A percentile compares a stretch with the other conserved stretches of the same genome.
Conservation (phyloP, 2,113 vertebrate genomes). For the Hymenochirus boettgeri region DNA sequence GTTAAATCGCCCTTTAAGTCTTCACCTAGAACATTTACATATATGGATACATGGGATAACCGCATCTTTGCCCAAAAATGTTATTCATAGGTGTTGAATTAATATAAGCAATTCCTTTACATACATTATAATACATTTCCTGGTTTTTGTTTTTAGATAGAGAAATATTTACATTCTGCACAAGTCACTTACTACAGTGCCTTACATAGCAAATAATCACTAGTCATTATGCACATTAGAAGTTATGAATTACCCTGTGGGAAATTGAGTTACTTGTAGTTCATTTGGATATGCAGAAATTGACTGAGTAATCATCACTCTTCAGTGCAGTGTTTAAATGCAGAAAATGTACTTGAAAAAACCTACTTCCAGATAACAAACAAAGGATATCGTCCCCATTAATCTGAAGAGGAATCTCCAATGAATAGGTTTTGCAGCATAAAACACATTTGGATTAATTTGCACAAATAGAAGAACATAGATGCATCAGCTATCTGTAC, state of each 20-base stretch:
- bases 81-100: no score
- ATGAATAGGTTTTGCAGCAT: background rate
- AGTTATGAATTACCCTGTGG: background rate
- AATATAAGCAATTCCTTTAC: no score
- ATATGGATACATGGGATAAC: no score
- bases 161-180: background rate
- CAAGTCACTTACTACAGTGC: background rate
- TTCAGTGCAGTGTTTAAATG: background rate
- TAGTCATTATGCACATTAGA: background rate
- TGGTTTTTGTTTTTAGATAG: no score
- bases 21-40: no score
- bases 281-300: background rate
- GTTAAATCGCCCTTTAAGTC: no score
- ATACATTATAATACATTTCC: no score
- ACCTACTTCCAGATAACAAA: background rate
- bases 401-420: background rate
- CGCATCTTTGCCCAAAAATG: no score
- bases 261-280: background rate
- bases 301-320: background rate
- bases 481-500: background rate
- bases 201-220: background rate
- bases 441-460: slow-evolving; percentile 1
- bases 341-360: background rate
- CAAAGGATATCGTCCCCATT: background rate
- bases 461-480: background rate